Percentiles rank a stretch among this genome's conserved stretches.
phyloP scores from a whole-genome alignment of 2,113 vertebrate genomes.

The Callorhinus ursinus region DNA sequence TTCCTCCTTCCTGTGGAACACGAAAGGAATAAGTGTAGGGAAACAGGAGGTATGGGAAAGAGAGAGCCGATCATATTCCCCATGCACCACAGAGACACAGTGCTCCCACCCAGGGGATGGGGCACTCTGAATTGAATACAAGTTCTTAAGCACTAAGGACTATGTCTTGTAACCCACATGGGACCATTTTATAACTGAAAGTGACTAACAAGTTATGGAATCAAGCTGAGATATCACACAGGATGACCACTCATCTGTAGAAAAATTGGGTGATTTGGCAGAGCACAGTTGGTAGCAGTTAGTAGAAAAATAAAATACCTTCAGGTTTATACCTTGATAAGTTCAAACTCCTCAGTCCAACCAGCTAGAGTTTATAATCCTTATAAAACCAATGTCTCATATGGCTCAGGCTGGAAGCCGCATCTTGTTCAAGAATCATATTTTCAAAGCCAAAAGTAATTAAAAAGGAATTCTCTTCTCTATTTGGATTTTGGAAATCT shows the following conservation, averaged over 20 bases:
- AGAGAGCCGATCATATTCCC: not conserved
- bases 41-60: not conserved
- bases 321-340: constrained; percentile 48
- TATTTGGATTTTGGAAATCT: constrained; percentile 55
- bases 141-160: not conserved
- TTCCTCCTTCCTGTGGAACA: not conserved
- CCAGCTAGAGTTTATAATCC: constrained; percentile 41
- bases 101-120: not conserved
- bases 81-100: not conserved
- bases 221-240: not conserved
- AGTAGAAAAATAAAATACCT: constrained; percentile 26
- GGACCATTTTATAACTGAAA: not conserved
- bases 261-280: not conserved
- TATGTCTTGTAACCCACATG: not conserved
- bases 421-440: constrained; percentile 56
- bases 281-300: not conserved
- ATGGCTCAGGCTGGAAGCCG: constrained; percentile 52
- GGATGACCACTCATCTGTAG: not conserved
- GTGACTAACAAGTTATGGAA: not conserved
- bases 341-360: constrained; percentile 18
- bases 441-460: constrained; percentile 64
- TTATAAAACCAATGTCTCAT: constrained; percentile 54
- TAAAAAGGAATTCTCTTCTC: constrained; percentile 45
- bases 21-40: not conserved
- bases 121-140: not conserved